A percentile compares a stretch with the other conserved stretches of the same genome.
These are phyloP conservation scores for Euzetes globulus DNA, from an alignment of 2,888 invertebrate genomes.

Conservation along the genomic window DNA sequence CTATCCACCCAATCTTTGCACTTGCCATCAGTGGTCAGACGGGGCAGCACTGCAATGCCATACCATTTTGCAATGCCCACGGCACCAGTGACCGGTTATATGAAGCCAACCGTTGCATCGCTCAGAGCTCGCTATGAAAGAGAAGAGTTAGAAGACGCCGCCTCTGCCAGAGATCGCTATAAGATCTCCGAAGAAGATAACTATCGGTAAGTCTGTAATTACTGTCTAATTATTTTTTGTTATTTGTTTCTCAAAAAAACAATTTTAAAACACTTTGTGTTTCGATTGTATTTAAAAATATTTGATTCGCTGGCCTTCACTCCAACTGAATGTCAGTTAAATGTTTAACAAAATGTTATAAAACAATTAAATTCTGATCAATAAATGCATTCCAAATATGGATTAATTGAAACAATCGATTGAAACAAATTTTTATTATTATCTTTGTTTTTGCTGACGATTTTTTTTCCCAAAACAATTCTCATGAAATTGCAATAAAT, in stretches of 20 bases:
- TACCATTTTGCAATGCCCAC: slow-evolving; percentile 10
- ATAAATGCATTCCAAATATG: neutral
- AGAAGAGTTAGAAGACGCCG: neutral
- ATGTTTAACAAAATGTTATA: neutral
- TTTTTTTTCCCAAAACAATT: neutral
- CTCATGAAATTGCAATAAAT: neutral
- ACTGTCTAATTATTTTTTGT: neutral
- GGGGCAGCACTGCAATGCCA: slow-evolving; percentile 17
- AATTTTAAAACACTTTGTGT: neutral
- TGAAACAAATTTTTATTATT: neutral
- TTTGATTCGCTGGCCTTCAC: neutral
- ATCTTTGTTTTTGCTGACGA: neutral
- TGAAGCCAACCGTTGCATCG: slow-evolving; percentile 15
- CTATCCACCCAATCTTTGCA: neutral
- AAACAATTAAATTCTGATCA: neutral
- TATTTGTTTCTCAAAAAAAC: neutral
- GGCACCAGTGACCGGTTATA: neutral
- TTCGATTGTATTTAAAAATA: neutral
- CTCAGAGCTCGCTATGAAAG: slow-evolving; percentile 4
- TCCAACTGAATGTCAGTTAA: neutral
- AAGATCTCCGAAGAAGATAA: slow-evolving; percentile 15
- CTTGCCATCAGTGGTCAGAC: neutral
- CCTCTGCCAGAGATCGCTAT: neutral
- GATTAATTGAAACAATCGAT: neutral
- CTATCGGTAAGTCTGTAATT: neutral